phyloP scores from a whole-genome alignment of 2,797 vertebrate species.

The Neomorphus geoffroyi region DNA sequence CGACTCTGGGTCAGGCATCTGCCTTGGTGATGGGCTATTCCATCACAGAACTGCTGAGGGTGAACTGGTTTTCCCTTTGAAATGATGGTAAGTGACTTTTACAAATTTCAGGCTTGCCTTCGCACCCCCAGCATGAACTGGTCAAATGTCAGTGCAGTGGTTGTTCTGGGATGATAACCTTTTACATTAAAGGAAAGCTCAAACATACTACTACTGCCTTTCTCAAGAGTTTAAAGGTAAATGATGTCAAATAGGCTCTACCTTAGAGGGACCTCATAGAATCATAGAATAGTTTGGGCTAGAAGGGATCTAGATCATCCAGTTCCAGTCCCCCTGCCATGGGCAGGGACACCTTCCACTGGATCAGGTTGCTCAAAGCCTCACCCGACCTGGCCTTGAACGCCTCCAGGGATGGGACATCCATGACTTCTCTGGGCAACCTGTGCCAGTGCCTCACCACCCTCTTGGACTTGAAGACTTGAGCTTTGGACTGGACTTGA shows the following conservation, averaged over 20 bases:
- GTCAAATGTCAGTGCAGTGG: constrained; percentile 87
- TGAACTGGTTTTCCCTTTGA: not conserved
- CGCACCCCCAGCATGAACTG: constrained; percentile 89
- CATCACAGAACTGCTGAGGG: not conserved
- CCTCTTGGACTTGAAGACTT: too few species aligned
- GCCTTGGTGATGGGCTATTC: not conserved
- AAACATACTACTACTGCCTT: constrained; percentile 83
- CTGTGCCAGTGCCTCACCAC: too few species aligned
- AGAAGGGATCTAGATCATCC: too few species aligned
- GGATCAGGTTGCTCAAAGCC: too few species aligned
- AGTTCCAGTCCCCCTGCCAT: too few species aligned
- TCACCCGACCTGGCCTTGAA: too few species aligned
- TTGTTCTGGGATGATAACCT: constrained; percentile 88
- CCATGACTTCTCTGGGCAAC: too few species aligned
- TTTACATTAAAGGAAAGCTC: constrained; percentile 89
- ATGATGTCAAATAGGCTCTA: rapidly evolving
- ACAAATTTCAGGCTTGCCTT: constrained; percentile 82
- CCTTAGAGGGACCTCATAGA: too few species aligned
- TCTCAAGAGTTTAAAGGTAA: constrained; percentile 90
- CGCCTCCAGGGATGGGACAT: too few species aligned
- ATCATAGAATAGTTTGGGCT: too few species aligned
- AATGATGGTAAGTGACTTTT: not conserved
- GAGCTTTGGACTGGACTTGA: not conserved
- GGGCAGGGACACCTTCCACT: too few species aligned
- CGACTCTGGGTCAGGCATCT: not conserved